These are phyloP conservation scores for Drosophila parabipectinata DNA, from an alignment of 1,140 invertebrate genomes.

Conservation along the genomic window DNA sequence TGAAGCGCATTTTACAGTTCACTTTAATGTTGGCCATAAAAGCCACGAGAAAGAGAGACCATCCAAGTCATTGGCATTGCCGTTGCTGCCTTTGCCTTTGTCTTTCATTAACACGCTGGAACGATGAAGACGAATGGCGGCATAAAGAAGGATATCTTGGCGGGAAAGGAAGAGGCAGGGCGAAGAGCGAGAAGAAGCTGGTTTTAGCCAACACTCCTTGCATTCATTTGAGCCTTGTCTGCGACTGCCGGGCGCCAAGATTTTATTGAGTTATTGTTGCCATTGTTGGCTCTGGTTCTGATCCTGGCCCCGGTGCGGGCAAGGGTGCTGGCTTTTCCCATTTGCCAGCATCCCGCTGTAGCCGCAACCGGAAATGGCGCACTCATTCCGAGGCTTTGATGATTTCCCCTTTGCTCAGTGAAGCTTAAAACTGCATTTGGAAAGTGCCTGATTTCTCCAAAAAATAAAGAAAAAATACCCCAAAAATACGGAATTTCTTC, in stretches of 20 bases:
- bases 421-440: slow-evolving; percentile 55
- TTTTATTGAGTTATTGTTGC: slow-evolving; percentile 63
- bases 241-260: slow-evolving; percentile 26
- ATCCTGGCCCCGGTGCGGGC: slow-evolving; percentile 1
- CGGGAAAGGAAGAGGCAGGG: not conserved
- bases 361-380: slow-evolving; percentile 37
- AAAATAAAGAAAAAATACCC: slow-evolving; percentile 11
- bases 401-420: slow-evolving; percentile 35
- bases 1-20: slow-evolving; percentile 60
- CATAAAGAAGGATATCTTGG: slow-evolving; percentile 10
- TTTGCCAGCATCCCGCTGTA: not conserved
- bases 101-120: slow-evolving; percentile 43
- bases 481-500: not conserved
- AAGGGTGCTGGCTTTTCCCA: slow-evolving; percentile 1
- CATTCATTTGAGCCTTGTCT: slow-evolving; percentile 36
- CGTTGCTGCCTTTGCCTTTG: slow-evolving; percentile 23
- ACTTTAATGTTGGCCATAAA: slow-evolving; percentile 55
- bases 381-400: slow-evolving; percentile 41
- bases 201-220: slow-evolving; percentile 27
- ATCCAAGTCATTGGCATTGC: slow-evolving; percentile 17
- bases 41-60: slow-evolving; percentile 21
- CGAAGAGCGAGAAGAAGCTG: slow-evolving; percentile 6
- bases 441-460: slow-evolving; percentile 15
- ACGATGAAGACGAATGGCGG: slow-evolving; percentile 47
- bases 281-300: slow-evolving; percentile 34